These are phyloP conservation scores for Choristoneura rosaceana DNA, from an alignment of 2,888 invertebrate species.

Conservation along the genomic window DNA sequence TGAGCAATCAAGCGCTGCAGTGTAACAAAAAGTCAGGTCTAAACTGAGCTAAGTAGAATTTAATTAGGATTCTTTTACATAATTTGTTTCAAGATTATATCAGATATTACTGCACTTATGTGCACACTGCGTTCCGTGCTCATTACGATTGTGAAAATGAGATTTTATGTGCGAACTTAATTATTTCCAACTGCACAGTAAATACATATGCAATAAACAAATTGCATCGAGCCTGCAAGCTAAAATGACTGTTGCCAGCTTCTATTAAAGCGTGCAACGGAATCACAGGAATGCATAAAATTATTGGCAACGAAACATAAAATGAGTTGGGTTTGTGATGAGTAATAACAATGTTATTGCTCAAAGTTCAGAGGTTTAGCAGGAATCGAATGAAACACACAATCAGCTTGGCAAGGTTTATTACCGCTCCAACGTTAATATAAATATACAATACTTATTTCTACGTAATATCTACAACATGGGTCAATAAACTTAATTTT, in stretches of 20 bases:
- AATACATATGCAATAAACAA: background rate
- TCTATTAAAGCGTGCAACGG: background rate
- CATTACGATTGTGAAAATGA: background rate
- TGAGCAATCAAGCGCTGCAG: too few relatives aligned
- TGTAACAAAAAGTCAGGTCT: too few relatives aligned
- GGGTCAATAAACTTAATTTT: background rate
- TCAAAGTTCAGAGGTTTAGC: background rate
- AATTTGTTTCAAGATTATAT: background rate
- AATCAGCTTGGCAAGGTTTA: constrained; percentile 45
- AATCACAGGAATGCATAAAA: background rate
- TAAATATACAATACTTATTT: constrained; percentile 40
- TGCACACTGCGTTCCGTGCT: background rate
- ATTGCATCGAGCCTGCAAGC: background rate
- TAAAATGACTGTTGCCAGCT: background rate
- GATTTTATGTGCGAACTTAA: background rate
- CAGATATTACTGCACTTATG: background rate
- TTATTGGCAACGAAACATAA: background rate
- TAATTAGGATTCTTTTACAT: too few relatives aligned
- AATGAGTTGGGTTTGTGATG: background rate
- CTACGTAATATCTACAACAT: constrained; percentile 28
- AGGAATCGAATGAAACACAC: constrained; percentile 37
- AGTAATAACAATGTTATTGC: background rate
- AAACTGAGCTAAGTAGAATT: too few relatives aligned
- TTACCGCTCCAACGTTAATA: constrained; percentile 40
- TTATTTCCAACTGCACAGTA: background rate